phyloP scores from a whole-genome alignment of 2,888 invertebrate species.

The Drosophila pseudotakahashii region DNA sequence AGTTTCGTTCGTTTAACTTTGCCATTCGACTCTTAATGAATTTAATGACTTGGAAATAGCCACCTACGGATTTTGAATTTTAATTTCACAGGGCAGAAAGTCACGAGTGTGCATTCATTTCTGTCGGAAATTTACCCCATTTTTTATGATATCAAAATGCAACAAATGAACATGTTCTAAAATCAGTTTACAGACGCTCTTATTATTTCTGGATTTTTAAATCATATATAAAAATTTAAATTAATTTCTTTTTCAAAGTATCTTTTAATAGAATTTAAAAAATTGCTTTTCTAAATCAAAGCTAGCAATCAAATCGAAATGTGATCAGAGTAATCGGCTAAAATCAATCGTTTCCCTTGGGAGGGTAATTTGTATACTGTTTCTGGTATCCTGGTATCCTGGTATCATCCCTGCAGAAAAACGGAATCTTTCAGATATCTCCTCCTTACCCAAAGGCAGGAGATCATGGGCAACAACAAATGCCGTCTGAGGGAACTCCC shows the following conservation, averaged over 20 bases:
- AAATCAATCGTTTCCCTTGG: conserved; percentile 29
- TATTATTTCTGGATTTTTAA: no score
- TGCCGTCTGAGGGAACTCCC: conserved; percentile 48
- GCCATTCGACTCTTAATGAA: conserved; percentile 64
- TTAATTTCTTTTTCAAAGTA: no score
- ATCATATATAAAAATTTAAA: no score
- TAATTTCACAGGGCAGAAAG: neutral
- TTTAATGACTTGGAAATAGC: conserved; percentile 73
- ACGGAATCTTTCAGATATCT: conserved; percentile 5
- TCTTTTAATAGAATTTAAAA: neutral
- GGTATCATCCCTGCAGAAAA: no score
- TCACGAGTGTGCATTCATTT: neutral
- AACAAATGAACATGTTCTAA: no score
- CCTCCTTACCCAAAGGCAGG: conserved; percentile 24
- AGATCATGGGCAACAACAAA: conserved; percentile 45
- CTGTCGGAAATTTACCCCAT: no score
- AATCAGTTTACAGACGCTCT: no score
- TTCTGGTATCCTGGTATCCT: conserved; percentile 17
- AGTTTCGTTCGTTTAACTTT: conserved; percentile 67
- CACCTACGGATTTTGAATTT: conserved; percentile 22
- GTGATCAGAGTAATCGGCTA: conserved; percentile 22
- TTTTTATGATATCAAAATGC: no score
- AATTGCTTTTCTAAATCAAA: neutral
- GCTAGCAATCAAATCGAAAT: conserved; percentile 14
- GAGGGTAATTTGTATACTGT: conserved; percentile 34